Percentiles rank a stretch among this genome's conserved stretches.
Conservation (phyloP, 2,888 invertebrate species). For the Orchestes rusci region DNA sequence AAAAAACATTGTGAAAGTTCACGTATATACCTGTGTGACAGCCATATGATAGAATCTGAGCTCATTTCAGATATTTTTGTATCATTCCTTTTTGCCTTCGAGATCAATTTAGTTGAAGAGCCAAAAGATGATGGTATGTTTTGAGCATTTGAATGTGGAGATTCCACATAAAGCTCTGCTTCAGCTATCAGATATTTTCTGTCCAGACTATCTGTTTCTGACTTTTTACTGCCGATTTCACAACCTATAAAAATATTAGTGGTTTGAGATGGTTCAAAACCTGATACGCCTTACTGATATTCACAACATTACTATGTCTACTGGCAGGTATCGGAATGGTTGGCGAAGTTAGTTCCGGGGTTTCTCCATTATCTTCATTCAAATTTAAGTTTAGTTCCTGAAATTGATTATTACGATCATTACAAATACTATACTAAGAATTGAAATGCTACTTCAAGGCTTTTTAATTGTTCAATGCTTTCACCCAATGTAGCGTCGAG, state of each 20-base stretch:
- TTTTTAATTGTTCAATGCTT: constrained; percentile 37
- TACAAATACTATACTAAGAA: neutral
- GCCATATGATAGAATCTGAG: constrained; percentile 82
- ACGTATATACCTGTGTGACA: constrained; percentile 62
- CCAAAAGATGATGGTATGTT: constrained; percentile 21
- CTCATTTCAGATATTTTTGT: constrained; percentile 77
- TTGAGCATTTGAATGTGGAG: constrained; percentile 16
- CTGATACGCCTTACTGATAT: constrained; percentile 37
- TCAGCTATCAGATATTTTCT: constrained; percentile 24
- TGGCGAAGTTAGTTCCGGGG: constrained; percentile 46
- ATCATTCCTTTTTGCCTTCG: constrained; percentile 29
- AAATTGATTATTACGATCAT: neutral
- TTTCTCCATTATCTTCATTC: constrained; percentile 36
- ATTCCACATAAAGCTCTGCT: constrained; percentile 20
- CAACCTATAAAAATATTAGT: no score
- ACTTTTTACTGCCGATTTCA: constrained; percentile 56
- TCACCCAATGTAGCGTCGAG: constrained; percentile 43
- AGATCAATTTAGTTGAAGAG: constrained; percentile 9
- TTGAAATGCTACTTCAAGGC: constrained; percentile 34
- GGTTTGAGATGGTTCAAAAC: neutral
- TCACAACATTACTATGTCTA: constrained; percentile 47
- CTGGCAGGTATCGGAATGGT: constrained; percentile 63
- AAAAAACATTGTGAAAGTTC: neutral
- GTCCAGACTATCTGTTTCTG: constrained; percentile 41
- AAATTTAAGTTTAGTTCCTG: constrained; percentile 45